Evolutionary conservation across 1,140 invertebrate genomes (phyloP).

Genomic region (Lepidotrigona ventralis): DNA sequence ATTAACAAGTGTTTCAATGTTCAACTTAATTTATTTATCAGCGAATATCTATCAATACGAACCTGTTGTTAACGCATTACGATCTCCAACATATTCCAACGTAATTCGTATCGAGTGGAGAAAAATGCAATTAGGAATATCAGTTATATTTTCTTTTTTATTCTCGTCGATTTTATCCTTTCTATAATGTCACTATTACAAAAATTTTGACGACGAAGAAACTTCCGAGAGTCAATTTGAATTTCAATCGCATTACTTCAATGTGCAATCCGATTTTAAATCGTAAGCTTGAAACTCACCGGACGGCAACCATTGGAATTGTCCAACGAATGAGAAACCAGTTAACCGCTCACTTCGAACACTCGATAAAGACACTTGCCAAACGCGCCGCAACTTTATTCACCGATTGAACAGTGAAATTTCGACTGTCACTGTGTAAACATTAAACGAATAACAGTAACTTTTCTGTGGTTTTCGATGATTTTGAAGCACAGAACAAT

Average conservation of each 20-base stretch:
- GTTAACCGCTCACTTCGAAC: slow-evolving; percentile 25
- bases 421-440: slow-evolving; percentile 19
- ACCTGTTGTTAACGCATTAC: slow-evolving; percentile 25
- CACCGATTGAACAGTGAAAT: slow-evolving; percentile 3
- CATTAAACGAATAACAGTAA: slow-evolving; percentile 15
- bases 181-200: no score
- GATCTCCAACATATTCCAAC: slow-evolving; percentile 34
- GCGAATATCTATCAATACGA: background rate
- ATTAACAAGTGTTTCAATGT: background rate
- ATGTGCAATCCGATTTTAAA: slow-evolving; percentile 2
- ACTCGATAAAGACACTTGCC: slow-evolving; percentile 26
- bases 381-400: background rate
- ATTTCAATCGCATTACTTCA: background rate
- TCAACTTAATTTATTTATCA: background rate
- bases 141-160: background rate
- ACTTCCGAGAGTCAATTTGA: background rate
- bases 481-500: slow-evolving; percentile 55
- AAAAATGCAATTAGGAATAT: slow-evolving; percentile 34
- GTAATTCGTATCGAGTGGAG: slow-evolving; percentile 47
- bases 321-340: slow-evolving; percentile 40
- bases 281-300: slow-evolving; percentile 60
- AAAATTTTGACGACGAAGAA: no score
- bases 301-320: slow-evolving; percentile 69
- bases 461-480: slow-evolving; percentile 39
- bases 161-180: background rate